A percentile compares a stretch with the other conserved stretches of the same genome.
Evolutionary conservation across 2,888 invertebrate species (phyloP).

Genomic region (Mactromeris polynyma): DNA sequence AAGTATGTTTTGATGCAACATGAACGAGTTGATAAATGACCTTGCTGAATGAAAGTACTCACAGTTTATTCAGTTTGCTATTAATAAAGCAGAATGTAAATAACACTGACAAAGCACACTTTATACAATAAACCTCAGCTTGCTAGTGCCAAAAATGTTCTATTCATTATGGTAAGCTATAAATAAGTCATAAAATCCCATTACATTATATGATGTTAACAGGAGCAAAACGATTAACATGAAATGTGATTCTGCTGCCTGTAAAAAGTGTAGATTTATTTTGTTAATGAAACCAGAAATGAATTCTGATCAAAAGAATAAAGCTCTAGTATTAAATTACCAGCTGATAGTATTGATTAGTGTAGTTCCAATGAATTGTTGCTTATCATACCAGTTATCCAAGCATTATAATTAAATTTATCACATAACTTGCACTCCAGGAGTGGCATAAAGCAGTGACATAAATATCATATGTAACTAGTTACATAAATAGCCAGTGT

Average conservation of each 20-base stretch:
- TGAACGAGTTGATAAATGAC: background rate
- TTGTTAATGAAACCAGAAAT: background rate
- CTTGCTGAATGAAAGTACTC: background rate
- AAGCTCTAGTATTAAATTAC: background rate
- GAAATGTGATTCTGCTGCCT: background rate
- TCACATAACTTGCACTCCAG: no score
- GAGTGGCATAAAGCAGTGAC: no score
- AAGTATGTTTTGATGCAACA: background rate
- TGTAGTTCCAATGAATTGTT: background rate
- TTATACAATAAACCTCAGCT: background rate
- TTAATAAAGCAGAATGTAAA: background rate
- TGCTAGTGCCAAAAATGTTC: slow-evolving; percentile 8
- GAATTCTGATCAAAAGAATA: background rate
- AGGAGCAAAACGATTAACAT: background rate
- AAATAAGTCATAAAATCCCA: slow-evolving; percentile 20
- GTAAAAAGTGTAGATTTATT: background rate
- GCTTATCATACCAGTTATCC: background rate
- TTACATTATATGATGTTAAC: slow-evolving; percentile 5
- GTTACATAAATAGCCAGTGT: no score
- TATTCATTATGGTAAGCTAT: background rate
- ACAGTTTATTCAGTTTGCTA: background rate
- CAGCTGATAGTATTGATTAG: background rate
- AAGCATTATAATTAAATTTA: background rate
- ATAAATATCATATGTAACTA: no score
- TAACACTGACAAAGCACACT: background rate